Evolutionary conservation across 1,140 invertebrate species (phyloP).

Genomic region (Drosophila repleta): DNA sequence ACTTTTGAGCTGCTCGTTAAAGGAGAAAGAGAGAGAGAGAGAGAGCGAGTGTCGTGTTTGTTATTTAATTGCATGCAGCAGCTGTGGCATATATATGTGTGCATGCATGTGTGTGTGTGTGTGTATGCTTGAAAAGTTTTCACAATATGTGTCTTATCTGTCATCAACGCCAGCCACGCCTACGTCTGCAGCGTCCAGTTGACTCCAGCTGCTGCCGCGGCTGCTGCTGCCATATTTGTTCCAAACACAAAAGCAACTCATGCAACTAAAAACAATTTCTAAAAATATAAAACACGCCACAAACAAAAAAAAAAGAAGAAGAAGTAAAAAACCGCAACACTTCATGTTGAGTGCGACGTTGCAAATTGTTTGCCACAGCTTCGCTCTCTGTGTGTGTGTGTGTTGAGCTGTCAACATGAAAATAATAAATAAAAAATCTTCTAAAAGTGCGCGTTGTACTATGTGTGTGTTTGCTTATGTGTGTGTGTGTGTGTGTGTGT

Average conservation of each 20-base stretch:
- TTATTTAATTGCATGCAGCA: conserved; percentile 31
- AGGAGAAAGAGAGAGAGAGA: no score
- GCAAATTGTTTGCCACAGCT: conserved; percentile 51
- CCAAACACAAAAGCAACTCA: conserved; percentile 58
- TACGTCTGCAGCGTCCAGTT: conserved; percentile 20
- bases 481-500: conserved; percentile 21
- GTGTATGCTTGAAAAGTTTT: conserved; percentile 15
- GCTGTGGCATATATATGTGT: conserved; percentile 10
- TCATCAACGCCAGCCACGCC: conserved; percentile 38
- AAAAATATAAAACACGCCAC: conserved; percentile 75
- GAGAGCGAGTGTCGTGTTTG: conserved; percentile 1
- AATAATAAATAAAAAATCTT: conserved; percentile 80
- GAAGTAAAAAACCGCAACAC: conserved; percentile 66
- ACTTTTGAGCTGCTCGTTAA: conserved; percentile 38
- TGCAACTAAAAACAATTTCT: conserved; percentile 75
- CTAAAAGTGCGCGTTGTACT: conserved; percentile 47
- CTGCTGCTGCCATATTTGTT: conserved; percentile 26
- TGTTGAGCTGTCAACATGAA: conserved; percentile 21
- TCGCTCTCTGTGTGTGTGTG: conserved; percentile 6
- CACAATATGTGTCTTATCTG: conserved; percentile 72
- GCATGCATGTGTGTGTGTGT: conserved; percentile 28
- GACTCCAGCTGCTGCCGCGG: conserved; percentile 13
- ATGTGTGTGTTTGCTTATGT: conserved; percentile 33
- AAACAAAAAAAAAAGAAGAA: conserved; percentile 5
- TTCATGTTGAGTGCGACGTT: conserved; percentile 69